These are phyloP conservation scores for Montipora capricornis DNA, from an alignment of 64 coral and sea anemone genomes.

Conservation along the genomic window DNA sequence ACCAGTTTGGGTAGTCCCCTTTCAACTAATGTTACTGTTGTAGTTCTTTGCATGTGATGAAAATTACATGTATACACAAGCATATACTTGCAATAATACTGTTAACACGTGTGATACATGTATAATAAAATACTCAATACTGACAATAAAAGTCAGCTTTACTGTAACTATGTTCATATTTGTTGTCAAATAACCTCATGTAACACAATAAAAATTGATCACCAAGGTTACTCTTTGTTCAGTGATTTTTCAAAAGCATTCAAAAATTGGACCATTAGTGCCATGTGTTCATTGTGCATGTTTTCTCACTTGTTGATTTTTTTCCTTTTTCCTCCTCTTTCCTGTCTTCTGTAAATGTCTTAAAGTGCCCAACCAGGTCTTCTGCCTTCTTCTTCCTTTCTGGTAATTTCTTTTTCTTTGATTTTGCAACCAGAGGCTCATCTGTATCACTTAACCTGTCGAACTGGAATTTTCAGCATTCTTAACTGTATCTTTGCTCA, in stretches of 20 bases:
- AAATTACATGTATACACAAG: background rate
- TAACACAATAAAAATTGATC: conserved; percentile 24
- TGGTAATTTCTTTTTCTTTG: conserved; percentile 17
- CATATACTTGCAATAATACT: background rate
- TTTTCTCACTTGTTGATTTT: conserved; percentile 7
- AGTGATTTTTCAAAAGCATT: conserved; percentile 30
- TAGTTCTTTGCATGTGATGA: conserved; percentile 24
- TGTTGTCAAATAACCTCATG: background rate
- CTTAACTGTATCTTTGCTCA: background rate
- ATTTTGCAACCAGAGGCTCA: conserved; percentile 9
- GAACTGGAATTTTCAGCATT: conserved; percentile 1
- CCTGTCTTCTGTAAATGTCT: conserved; percentile 25
- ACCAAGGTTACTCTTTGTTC: conserved; percentile 23
- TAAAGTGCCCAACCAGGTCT: conserved; percentile 15
- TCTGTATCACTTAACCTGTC: conserved; percentile 9
- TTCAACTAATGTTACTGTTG: conserved; percentile 12
- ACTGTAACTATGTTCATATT: conserved; percentile 10
- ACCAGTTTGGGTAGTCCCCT: conserved; percentile 9
- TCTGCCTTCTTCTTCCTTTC: conserved; percentile 7
- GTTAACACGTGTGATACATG: background rate
- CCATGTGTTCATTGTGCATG: conserved; percentile 27
- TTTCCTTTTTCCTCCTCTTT: conserved; percentile 24
- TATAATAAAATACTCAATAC: conserved; percentile 17
- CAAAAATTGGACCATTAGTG: conserved; percentile 22
- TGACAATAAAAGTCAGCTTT: conserved; percentile 14